Base-by-base conservation (phyloP, 2,888 invertebrate species). In the Nymphalis polychloros region DNA sequence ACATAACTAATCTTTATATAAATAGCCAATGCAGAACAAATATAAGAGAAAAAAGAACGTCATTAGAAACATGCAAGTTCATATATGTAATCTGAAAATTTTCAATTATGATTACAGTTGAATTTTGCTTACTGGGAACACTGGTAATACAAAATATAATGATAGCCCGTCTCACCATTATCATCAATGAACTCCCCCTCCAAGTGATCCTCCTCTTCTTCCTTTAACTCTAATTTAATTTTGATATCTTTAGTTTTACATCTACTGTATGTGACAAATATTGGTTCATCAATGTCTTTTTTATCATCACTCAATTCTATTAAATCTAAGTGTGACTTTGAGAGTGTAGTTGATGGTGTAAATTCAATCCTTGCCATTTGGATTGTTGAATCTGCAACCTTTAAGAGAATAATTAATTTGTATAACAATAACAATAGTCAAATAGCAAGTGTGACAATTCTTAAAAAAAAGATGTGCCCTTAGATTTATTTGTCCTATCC, bases 221-320 rank as follows among this genome's bases (percentile, higher is more conserved):
- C 79, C 59, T 89, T 85, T 57, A 83, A 70, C 68, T 90, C 89
- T 1, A 79, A 10, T 68, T 89, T 89, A 0, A 89, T 72, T 23
- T 75, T 71, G 2, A 77, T 50, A 57, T 76, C 68, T 10, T 64
- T 70, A 16, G 20, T 68, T 13, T 53, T 67, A 8, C 68, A 68
- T 31, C 68, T 68, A n/a, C 73, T 72, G 20, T 71, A 74, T 5
- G 80, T 41, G 0, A 79, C 68, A 2, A 67, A 68, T 48, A 70
- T 73, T 3, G 74, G 63, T 53, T 79, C 80, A 8, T 79, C 79
- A 0, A 19, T 46, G 2, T 52, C 59, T 7, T 68, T 48, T 23
- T 60, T 69, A n/a, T 66, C 62, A 2, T 75, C 75, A 8, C 73
- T 72, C 6, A 82, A 7, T 16, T 84, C 80, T 60, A 84, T 76